Evolutionary conservation across 2,888 invertebrate species (phyloP).

Genomic region (Zonitis immaculata): DNA sequence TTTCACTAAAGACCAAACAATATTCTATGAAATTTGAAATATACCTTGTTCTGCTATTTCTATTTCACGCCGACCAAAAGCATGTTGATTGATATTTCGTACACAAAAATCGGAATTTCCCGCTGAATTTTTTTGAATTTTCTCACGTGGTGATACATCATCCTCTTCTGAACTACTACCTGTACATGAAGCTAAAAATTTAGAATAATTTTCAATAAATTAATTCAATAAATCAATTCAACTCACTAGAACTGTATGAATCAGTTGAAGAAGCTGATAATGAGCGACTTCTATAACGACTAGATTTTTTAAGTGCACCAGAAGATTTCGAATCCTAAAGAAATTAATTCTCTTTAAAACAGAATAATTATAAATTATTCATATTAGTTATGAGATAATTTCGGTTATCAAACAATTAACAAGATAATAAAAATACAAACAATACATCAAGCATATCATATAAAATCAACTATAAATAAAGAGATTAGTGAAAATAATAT

Average conservation of each 20-base stretch:
- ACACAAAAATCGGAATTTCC: slow-evolving; percentile 91
- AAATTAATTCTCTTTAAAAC: slow-evolving; percentile 29
- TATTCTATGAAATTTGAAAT: no score
- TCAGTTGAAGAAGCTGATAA: slow-evolving; percentile 92
- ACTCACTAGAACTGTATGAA: slow-evolving; percentile 85
- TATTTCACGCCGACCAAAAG: slow-evolving; percentile 92
- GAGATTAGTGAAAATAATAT: neutral
- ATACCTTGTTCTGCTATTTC: slow-evolving; percentile 95
- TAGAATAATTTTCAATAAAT: neutral
- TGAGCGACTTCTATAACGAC: slow-evolving; percentile 83
- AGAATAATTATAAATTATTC: no score
- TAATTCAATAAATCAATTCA: slow-evolving; percentile 2
- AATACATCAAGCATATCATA: neutral
- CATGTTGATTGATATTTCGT: slow-evolving; percentile 85
- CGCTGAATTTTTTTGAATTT: slow-evolving; percentile 79
- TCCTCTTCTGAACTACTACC: slow-evolving; percentile 92
- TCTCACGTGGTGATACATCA: slow-evolving; percentile 89
- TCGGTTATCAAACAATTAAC: neutral
- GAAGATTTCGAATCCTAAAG: slow-evolving; percentile 57
- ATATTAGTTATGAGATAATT: no score
- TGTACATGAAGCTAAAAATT: slow-evolving; percentile 54
- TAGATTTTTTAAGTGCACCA: slow-evolving; percentile 80
- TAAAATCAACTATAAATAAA: slow-evolving; percentile 5
- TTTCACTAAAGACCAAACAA: no score
- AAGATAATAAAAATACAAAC: neutral